Evolutionary conservation across 2,113 vertebrate genomes (phyloP).

Genomic region (Suricata suricatta): DNA sequence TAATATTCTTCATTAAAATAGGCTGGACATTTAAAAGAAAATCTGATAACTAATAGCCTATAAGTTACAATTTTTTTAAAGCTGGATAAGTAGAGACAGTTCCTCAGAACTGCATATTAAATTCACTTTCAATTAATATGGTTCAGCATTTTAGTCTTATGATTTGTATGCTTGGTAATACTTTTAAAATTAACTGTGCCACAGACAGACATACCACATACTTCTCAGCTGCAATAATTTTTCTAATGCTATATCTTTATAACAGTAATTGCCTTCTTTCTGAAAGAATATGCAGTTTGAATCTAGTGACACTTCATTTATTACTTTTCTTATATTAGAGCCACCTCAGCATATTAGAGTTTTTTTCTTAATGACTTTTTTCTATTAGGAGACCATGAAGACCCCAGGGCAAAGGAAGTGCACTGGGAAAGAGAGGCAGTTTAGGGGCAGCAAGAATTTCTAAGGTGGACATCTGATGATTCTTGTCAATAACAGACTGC

Average conservation of each 20-base stretch:
- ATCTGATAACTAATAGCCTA: constrained; percentile 62
- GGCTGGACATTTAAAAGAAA: constrained; percentile 51
- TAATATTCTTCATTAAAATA: constrained; percentile 52
- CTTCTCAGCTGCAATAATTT: constrained; percentile 48
- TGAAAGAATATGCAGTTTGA: constrained; percentile 61
- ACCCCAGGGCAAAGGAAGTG: constrained; percentile 50
- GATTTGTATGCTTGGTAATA: constrained; percentile 74
- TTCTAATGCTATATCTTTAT: constrained; percentile 65
- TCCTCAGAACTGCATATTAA: constrained; percentile 44
- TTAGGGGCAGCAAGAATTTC: neutral
- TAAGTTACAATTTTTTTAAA: neutral
- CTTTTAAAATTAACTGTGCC: constrained; percentile 78
- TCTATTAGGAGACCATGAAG: constrained; percentile 63
- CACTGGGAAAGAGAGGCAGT: constrained; percentile 37
- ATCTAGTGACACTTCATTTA: constrained; percentile 72
- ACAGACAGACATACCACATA: constrained; percentile 58
- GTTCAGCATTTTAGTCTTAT: constrained; percentile 67
- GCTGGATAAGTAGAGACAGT: neutral
- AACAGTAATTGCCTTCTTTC: constrained; percentile 75
- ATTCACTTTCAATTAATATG: constrained; percentile 63
- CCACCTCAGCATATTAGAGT: constrained; percentile 65
- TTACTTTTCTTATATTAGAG: constrained; percentile 68
- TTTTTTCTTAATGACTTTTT: constrained; percentile 65
- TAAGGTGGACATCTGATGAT: neutral
- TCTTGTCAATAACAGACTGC: neutral